Percentiles rank a stretch among this genome's conserved stretches.
phyloP scores from a whole-genome alignment of 2,113 vertebrate species.

The Struthio camelus region DNA sequence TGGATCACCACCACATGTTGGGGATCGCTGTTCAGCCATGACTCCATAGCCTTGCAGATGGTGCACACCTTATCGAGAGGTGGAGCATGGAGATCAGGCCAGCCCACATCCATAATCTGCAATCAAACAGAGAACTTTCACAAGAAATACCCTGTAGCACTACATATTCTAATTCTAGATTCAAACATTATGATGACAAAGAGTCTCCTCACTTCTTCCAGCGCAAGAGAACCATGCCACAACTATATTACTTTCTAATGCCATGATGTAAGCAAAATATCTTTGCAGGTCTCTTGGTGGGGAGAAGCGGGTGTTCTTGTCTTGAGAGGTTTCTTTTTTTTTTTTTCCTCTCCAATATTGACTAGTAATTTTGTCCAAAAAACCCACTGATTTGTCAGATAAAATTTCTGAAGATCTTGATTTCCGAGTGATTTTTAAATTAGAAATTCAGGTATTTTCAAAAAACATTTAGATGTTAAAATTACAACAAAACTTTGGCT shows the following conservation, averaged over 20 bases:
- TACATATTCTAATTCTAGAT: neutral
- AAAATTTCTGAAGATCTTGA: neutral
- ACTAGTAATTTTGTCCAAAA: neutral
- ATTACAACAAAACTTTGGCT: neutral
- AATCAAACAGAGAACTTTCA: slow-evolving; percentile 13
- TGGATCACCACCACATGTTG: slow-evolving; percentile 93
- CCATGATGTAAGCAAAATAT: neutral
- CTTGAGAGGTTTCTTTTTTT: no score
- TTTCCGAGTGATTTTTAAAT: neutral
- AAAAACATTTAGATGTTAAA: neutral
- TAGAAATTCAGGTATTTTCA: neutral
- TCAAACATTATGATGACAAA: neutral
- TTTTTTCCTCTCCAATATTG: neutral
- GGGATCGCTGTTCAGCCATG: slow-evolving; percentile 90
- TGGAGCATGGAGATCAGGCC: slow-evolving; percentile 94
- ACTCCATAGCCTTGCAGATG: slow-evolving; percentile 96
- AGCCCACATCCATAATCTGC: slow-evolving; percentile 92
- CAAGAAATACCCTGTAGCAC: neutral
- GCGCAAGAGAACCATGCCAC: neutral
- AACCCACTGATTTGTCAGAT: neutral
- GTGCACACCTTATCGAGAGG: slow-evolving; percentile 94
- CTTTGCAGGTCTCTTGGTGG: neutral
- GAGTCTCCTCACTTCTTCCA: neutral
- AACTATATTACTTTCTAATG: neutral
- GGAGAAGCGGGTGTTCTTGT: neutral